phyloP scores from a whole-genome alignment of 2,797 vertebrate species.

The Rhabdomys pumilio region DNA sequence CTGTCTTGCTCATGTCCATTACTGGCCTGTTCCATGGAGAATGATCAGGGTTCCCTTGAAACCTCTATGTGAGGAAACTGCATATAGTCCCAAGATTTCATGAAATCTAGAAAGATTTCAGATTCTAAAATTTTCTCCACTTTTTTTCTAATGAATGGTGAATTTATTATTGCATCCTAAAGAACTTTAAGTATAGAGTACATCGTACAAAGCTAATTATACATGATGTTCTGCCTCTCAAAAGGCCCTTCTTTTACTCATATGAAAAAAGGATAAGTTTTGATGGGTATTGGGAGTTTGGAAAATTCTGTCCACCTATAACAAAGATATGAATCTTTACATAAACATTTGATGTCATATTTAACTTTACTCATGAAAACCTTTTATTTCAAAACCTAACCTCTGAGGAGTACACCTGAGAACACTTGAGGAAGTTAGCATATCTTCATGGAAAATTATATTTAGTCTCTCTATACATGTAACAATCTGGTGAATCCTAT shows the following conservation, averaged over 20 bases:
- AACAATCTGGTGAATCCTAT: constrained; percentile 68
- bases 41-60: constrained; percentile 86
- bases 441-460: constrained; percentile 78
- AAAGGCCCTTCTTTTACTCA: constrained; percentile 71
- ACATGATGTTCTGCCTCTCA: constrained; percentile 82
- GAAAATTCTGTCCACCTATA: constrained; percentile 85
- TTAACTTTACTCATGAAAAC: constrained; percentile 87
- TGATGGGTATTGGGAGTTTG: constrained; percentile 86
- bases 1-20: constrained; percentile 86
- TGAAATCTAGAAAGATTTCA: constrained; percentile 85
- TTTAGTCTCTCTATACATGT: constrained; percentile 63
- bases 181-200: constrained; percentile 85
- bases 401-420: constrained; percentile 53
- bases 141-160: constrained; percentile 88
- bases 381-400: constrained; percentile 80
- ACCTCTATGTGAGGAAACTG: constrained; percentile 81
- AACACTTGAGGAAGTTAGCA: constrained; percentile 70
- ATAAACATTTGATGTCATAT: constrained; percentile 77
- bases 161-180: constrained; percentile 87
- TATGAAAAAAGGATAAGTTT: constrained; percentile 77
- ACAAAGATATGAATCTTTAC: constrained; percentile 79
- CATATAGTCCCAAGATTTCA: constrained; percentile 86
- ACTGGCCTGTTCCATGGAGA: constrained; percentile 82
- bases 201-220: constrained; percentile 74
- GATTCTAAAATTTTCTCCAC: constrained; percentile 85